phyloP scores from a whole-genome alignment of 2,888 invertebrate genomes.

The Cantharis rustica region DNA sequence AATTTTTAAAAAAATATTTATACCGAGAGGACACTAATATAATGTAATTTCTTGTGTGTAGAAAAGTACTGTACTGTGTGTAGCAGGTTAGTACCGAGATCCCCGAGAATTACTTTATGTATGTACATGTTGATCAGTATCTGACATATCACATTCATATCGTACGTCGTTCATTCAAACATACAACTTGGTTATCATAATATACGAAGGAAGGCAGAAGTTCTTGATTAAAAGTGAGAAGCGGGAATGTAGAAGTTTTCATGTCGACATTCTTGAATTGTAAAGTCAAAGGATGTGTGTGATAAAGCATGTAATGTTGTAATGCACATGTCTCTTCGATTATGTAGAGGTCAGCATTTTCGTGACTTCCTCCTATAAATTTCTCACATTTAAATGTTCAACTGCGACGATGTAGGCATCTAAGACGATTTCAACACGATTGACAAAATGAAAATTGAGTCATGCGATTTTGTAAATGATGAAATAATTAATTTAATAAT shows the following conservation, averaged over 20 bases:
- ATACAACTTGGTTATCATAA: neutral
- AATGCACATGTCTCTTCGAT: neutral
- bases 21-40: neutral
- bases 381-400: neutral
- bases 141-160: neutral
- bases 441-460: neutral
- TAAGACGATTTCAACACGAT: neutral
- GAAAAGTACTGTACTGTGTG: neutral
- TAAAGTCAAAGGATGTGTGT: neutral
- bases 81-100: neutral
- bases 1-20: neutral
- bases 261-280: neutral
- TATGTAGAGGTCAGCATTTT: neutral
- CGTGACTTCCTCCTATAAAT: neutral
- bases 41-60: no score
- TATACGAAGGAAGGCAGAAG: neutral
- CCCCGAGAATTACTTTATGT: neutral
- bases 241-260: neutral
- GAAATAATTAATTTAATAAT: neutral
- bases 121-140: neutral
- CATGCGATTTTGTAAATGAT: neutral
- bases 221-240: neutral
- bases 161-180: neutral
- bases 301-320: neutral
- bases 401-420: neutral